Evolutionary conservation across 2,113 vertebrate genomes (phyloP).

Genomic region (Forbesichthys agassizii): DNA sequence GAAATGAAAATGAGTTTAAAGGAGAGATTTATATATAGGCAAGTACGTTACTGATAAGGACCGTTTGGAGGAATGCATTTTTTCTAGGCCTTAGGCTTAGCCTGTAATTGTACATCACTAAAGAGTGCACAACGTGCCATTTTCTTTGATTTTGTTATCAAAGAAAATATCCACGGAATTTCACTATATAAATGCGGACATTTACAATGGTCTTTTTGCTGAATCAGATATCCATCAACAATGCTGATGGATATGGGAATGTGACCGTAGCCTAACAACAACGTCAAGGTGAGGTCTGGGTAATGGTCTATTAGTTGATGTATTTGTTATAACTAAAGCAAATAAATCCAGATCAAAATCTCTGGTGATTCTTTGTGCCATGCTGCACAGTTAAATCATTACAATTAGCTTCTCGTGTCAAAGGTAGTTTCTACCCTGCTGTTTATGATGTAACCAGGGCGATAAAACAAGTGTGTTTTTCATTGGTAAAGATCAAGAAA

Average conservation of each 20-base stretch:
- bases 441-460: not conserved
- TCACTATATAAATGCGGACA: slow-evolving; percentile 8
- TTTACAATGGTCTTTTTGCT: slow-evolving; percentile 28
- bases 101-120: not conserved
- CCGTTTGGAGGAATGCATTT: no score
- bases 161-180: no score
- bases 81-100: not conserved
- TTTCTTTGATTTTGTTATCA: no score
- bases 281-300: slow-evolving; percentile 33
- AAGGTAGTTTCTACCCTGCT: no score
- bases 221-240: slow-evolving; percentile 4
- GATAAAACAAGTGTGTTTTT: slow-evolving; percentile 41
- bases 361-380: not conserved
- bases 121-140: not conserved
- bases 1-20: slow-evolving; percentile 47
- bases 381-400: no score
- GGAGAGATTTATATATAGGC: not conserved
- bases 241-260: slow-evolving; percentile 34
- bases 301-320: slow-evolving; percentile 32
- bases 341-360: no score
- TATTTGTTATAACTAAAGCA: no score
- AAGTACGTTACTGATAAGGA: not conserved
- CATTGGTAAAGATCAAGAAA: slow-evolving; percentile 36
- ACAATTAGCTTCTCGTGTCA: no score
- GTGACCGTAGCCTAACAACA: slow-evolving; percentile 35